Evolutionary conservation across 2,113 vertebrate genomes (phyloP), one percentile per base, ranked within the genome.

Genomic region (Brienomyrus brachyistius): DNA sequence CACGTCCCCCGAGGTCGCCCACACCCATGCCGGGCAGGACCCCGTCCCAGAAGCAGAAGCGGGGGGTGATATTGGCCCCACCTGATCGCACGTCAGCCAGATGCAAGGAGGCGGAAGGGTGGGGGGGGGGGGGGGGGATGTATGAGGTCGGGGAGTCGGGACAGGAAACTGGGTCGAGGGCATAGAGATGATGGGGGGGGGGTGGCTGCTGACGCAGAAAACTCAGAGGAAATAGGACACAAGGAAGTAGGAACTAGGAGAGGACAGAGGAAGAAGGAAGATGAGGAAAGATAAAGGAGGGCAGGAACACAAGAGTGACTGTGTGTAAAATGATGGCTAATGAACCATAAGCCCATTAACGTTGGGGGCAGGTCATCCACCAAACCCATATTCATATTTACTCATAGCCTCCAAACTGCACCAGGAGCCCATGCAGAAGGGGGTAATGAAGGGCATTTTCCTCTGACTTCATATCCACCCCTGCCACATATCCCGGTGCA

Each of bases 31-130:
- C 6, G 91, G 91, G 0, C 92, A 96, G 89, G 95, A 97, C 35
- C 92, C 95, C 92, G 94, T 96, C 91, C 94, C 95, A 0, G 97
- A 97, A 93, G 94, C 92, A 0, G 97, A 97, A 5, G 92, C 91
- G 91, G 92, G 93, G 0, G 85, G 94, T 0, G 94, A 95, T 15
- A 62, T 87, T 0, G 95, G 95, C 0, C 95, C 95, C 91, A 97
- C 96, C 96, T 97, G 96, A 97, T 94, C 91, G 84, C 88, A 89
- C 91, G 94, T 94, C 91, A 94, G 93, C 92, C 92, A 9, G 80
- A 48, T 48, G 43, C 17, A 59, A 88, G 92, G 93, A 51, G 88
- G 82, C 13, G n/a, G 56, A 15, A 48, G n/a, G 47, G 45, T 6
- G n/a, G n/a, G n/a, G n/a, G n/a, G 59, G 27, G 27, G 50, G 13